These are phyloP conservation scores for Xyliphius kryptos DNA, from an alignment of 2,113 vertebrate genomes.

Conservation along the genomic window DNA sequence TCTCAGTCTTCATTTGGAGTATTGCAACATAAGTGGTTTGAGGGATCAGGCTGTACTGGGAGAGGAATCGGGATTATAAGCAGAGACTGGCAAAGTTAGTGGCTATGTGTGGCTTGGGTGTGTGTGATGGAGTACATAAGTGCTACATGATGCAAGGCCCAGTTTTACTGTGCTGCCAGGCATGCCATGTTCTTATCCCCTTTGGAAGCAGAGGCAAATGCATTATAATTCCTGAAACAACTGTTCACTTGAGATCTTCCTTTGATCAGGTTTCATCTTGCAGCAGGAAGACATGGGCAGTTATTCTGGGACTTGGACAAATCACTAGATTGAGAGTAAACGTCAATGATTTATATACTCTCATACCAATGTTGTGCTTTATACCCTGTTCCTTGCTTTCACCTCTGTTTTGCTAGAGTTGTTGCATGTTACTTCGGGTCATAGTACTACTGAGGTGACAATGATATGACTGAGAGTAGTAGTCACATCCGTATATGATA, in stretches of 20 bases:
- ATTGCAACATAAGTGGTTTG: conserved; percentile 44
- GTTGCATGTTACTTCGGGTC: conserved; percentile 20
- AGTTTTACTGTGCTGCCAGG: conserved; percentile 39
- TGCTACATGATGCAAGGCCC: conserved; percentile 43
- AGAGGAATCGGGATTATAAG: conserved; percentile 38
- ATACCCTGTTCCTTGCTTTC: not conserved
- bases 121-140: conserved; percentile 38
- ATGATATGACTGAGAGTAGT: conserved; percentile 12
- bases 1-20: conserved; percentile 42
- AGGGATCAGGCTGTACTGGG: conserved; percentile 27
- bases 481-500: conserved; percentile 31
- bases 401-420: conserved; percentile 5
- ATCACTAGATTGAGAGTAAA: not conserved
- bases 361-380: not conserved
- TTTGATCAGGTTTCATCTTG: conserved; percentile 13
- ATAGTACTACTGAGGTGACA: conserved; percentile 26
- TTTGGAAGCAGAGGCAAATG: conserved; percentile 16
- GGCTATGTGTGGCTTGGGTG: conserved; percentile 14
- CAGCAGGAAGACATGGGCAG: not conserved
- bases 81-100: conserved; percentile 35
- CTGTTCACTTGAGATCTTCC: not conserved
- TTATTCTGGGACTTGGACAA: conserved; percentile 4
- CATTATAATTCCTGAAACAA: conserved; percentile 16
- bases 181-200: conserved; percentile 21
- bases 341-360: not conserved